Percentiles rank a stretch among this genome's conserved stretches.
These are phyloP conservation scores for Agrochola lota DNA, from an alignment of 2,888 invertebrate genomes.

Conservation along the genomic window DNA sequence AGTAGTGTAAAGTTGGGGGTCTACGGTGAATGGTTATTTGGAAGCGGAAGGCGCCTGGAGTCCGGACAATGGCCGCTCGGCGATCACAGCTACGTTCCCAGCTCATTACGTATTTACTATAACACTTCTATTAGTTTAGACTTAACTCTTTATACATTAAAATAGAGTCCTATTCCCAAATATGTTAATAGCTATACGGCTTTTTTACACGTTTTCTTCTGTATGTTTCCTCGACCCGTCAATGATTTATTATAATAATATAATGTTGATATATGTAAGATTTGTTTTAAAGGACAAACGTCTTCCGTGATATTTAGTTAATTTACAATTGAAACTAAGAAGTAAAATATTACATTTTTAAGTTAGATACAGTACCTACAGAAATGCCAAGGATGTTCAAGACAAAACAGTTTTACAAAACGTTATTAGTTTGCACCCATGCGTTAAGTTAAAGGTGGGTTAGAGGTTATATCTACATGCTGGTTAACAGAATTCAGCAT, in stretches of 20 bases:
- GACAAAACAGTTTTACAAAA: neutral
- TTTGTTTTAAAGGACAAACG: constrained; percentile 19
- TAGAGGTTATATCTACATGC: neutral
- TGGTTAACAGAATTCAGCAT: neutral
- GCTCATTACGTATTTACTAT: constrained; percentile 88
- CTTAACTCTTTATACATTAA: constrained; percentile 62
- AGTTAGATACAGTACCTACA: neutral
- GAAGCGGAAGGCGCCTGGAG: constrained; percentile 86
- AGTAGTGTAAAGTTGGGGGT: constrained; percentile 77
- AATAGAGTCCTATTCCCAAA: neutral
- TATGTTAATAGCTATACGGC: neutral
- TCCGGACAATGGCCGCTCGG: constrained; percentile 86
- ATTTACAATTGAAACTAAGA: constrained; percentile 32
- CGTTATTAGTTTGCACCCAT: neutral
- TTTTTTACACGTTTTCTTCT: neutral
- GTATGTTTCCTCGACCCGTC: neutral
- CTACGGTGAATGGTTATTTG: constrained; percentile 77
- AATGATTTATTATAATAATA: constrained; percentile 38
- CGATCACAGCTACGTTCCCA: constrained; percentile 87
- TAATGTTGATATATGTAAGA: constrained; percentile 27
- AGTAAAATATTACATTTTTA: neutral
- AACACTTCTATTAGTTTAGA: constrained; percentile 81
- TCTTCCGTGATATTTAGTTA: constrained; percentile 28
- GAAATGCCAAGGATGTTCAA: neutral
- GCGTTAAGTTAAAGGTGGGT: neutral